Base-by-base conservation (phyloP, 2,888 invertebrate genomes). In the Agonum fuliginosum region DNA sequence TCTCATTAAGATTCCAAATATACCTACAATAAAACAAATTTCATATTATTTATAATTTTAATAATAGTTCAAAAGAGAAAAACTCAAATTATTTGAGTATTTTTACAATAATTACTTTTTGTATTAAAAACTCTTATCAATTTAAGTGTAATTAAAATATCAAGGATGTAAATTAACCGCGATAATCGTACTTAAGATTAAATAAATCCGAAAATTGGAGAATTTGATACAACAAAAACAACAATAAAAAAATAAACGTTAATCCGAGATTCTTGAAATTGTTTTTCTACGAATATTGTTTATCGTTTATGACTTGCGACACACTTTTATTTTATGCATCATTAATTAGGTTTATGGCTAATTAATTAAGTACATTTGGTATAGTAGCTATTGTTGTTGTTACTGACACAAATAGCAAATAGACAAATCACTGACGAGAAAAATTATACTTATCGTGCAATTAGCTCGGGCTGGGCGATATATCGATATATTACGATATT, bases 301-400 rank as follows among this genome's bases (percentile, higher is more conserved):
- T 48, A 48, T 20, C 48, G 48, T 5, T 20, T 20, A 48, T 48
- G 37, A n/a, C 3, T 12, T 12, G 10, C 12, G 48, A 20, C 48
- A 48, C 48, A 48, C 48, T 48, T 48, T 48, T 8, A 10, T 4
- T 48, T 48, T 48, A 48, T 17, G 48, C 48, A 48, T 48, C 48
- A 48, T 19, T 48, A 48, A 48, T 48, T 48, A 48, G 48, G 20
- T 48, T 48, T 48, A 48, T 48, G 20, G 17, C n/a, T 20, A 48
- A 20, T 48, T 37, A 37, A 37, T 37, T 48, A 48, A 48, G 48
- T 10, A 48, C 17, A n/a, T n/a, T n/a, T n/a, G n/a, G n/a, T n/a
- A n/a, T n/a, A n/a, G n/a, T n/a, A n/a, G n/a, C n/a, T n/a, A n/a
- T n/a, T n/a, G n/a, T n/a, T n/a, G n/a, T n/a, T n/a, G n/a, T n/a